Evolutionary conservation across 2,113 vertebrate species (phyloP).

Genomic region (Gallinago media): DNA sequence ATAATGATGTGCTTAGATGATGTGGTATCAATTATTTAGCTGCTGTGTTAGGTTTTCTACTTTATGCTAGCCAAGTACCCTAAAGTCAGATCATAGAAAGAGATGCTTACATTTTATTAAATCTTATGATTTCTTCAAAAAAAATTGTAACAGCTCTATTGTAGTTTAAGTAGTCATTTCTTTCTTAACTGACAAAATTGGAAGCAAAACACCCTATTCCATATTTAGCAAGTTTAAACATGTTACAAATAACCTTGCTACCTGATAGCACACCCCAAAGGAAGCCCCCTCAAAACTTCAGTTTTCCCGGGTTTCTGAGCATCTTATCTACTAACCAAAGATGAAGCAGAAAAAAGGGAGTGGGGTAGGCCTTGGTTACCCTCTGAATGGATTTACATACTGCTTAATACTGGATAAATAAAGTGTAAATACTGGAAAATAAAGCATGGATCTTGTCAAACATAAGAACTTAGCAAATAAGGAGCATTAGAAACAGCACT

Average conservation of each 20-base stretch:
- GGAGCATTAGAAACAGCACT: slow-evolving; percentile 24
- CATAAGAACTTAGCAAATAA: slow-evolving; percentile 24
- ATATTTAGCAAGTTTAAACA: background rate
- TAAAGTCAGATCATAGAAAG: background rate
- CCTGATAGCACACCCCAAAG: background rate
- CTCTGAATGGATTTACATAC: slow-evolving; percentile 10
- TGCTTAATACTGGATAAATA: background rate
- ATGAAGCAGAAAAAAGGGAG: background rate
- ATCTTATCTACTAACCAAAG: background rate
- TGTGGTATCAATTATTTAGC: slow-evolving; percentile 47
- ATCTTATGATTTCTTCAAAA: background rate
- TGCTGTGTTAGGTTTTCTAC: slow-evolving; percentile 18
- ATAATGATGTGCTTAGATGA: slow-evolving; percentile 11
- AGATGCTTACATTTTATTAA: background rate
- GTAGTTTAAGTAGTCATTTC: background rate
- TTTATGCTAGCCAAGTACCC: background rate
- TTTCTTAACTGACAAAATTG: background rate
- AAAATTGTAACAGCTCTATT: background rate
- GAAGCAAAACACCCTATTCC: background rate
- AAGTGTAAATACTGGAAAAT: slow-evolving; percentile 18
- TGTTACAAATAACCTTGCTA: background rate
- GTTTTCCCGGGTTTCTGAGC: background rate
- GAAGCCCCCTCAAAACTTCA: background rate
- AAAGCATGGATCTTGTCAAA: slow-evolving; percentile 45
- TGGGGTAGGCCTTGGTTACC: background rate